A percentile compares a stretch with the other conserved stretches of the same genome.
Conservation (phyloP, 2,113 vertebrate species). For the Pithys albifrons region DNA sequence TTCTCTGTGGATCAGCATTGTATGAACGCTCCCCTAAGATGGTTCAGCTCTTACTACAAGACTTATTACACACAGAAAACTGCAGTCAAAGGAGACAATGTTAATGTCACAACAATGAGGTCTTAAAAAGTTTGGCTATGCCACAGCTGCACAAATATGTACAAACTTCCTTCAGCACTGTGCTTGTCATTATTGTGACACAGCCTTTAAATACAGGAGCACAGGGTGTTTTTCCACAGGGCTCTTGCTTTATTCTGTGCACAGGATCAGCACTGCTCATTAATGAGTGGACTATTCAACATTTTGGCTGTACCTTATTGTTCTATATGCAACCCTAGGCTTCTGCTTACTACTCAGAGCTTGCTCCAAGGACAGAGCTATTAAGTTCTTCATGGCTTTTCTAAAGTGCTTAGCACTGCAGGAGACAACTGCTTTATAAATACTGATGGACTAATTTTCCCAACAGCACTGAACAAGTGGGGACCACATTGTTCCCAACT, state of each 20-base stretch:
- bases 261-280: background rate
- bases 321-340: background rate
- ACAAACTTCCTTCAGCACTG: background rate
- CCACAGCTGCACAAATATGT: background rate
- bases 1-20: background rate
- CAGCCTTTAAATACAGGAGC: background rate
- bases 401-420: conserved; percentile 23
- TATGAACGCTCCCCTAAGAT: background rate
- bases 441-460: conserved; percentile 33
- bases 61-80: background rate
- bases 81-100: background rate
- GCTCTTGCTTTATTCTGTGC: background rate
- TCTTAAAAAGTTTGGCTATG: background rate
- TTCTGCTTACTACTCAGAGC: conserved; percentile 20
- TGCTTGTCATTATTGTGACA: background rate
- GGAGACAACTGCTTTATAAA: conserved; percentile 27
- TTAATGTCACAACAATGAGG: background rate
- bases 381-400: conserved; percentile 33
- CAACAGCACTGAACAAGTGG: background rate
- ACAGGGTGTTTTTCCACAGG: background rate
- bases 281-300: background rate
- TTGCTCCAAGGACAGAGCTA: conserved; percentile 27
- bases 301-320: conserved; percentile 19
- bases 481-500: background rate
- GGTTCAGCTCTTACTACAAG: background rate